Percentiles rank a stretch among this genome's conserved stretches.
Conservation (phyloP, 2,113 vertebrate species). For the Cyprinodon tularosa region DNA sequence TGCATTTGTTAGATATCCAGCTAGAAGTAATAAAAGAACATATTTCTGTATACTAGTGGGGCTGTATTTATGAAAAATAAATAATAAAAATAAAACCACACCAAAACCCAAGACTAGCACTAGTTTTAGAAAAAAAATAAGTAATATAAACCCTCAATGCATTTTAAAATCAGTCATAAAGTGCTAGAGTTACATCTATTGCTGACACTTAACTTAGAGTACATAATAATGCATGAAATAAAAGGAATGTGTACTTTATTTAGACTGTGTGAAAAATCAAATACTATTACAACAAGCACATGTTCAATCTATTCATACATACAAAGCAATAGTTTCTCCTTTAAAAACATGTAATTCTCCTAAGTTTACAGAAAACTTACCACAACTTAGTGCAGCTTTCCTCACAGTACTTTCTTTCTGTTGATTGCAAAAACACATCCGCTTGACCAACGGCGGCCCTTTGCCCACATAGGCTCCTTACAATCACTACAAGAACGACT, state of each 20-base stretch:
- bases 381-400: constrained; percentile 18
- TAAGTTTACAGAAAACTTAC: constrained; percentile 19
- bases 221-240: neutral
- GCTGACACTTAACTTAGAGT: constrained; percentile 3
- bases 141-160: neutral
- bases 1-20: too few species aligned
- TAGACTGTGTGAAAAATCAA: neutral
- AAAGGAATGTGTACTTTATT: constrained; percentile 16
- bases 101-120: neutral
- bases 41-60: neutral
- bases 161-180: neutral
- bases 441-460: constrained; percentile 8
- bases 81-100: neutral
- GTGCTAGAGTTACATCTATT: neutral
- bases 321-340: constrained; percentile 14
- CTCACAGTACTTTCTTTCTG: constrained; percentile 2
- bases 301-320: constrained; percentile 12
- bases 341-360: constrained; percentile 7
- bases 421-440: constrained; percentile 19
- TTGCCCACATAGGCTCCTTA: constrained; percentile 19
- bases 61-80: neutral
- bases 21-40: too few species aligned
- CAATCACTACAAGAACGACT: constrained; percentile 25
- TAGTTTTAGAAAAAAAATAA: neutral
- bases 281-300: constrained; percentile 21